Evolutionary conservation across 2,888 invertebrate genomes (phyloP).

Genomic region (Ectropis crepuscularia): DNA sequence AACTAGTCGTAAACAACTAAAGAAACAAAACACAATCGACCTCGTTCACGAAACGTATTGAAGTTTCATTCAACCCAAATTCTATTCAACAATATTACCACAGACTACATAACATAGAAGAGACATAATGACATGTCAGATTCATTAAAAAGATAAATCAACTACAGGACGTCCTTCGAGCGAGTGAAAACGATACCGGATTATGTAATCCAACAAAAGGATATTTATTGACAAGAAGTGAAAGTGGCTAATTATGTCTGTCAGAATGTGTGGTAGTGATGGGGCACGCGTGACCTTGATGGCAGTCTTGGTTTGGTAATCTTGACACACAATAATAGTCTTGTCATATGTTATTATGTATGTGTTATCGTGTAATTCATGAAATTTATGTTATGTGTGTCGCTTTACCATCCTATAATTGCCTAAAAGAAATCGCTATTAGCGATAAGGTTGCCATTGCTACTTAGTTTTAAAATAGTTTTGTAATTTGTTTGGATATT

Average conservation of each 20-base stretch:
- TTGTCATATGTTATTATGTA: no score
- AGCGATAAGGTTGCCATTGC: no score
- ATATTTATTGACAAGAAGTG: slow-evolving; percentile 27
- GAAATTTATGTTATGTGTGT: no score
- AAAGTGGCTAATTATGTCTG: slow-evolving; percentile 25
- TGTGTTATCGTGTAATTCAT: no score
- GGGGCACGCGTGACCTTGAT: slow-evolving; percentile 17
- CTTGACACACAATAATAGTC: no score
- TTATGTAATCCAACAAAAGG: slow-evolving; percentile 29
- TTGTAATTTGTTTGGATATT: no score
- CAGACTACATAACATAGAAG: slow-evolving; percentile 16
- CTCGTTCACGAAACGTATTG: slow-evolving; percentile 5
- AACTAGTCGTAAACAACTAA: slow-evolving; percentile 14
- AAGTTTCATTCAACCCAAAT: slow-evolving; percentile 13
- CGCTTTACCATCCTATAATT: no score
- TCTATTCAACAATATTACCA: slow-evolving; percentile 14
- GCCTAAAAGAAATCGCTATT: no score
- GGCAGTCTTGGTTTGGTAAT: slow-evolving; percentile 3
- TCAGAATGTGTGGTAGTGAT: slow-evolving; percentile 16
- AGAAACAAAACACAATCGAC: slow-evolving; percentile 10
- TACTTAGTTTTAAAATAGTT: no score
- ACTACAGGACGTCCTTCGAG: slow-evolving; percentile 20
- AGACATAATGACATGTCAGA: slow-evolving; percentile 7
- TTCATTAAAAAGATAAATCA: slow-evolving; percentile 17
- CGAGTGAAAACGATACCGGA: slow-evolving; percentile 21